Evolutionary conservation across 2,113 vertebrate genomes (phyloP), one percentile per base, ranked within the genome.

Genomic region (mouse (Mus musculus)): DNA sequence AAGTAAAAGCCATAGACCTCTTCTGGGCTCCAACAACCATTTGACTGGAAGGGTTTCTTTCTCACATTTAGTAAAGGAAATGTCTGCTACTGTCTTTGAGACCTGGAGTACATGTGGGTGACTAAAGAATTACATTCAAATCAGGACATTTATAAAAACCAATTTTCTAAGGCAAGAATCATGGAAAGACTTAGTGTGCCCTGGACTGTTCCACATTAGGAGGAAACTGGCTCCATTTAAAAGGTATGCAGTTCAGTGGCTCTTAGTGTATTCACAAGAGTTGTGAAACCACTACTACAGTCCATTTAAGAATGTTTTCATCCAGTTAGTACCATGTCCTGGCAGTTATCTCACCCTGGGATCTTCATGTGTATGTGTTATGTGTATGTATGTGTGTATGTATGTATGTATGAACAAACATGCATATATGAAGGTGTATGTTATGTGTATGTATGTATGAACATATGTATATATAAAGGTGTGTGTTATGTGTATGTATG

Each of bases 11-110:
- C 19, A 77, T 42, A 76, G 52, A 39, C 16, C 13, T 84, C 26
- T 46, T 71, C 52, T 71, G 65, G n/a, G 19, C 24, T 42, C 94
- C 3, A 85, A 7, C 81, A 77, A 59, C 24, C 67, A 9, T 76
- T 63, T 91, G 84, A 91, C 5, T 77, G 8, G 11, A 12, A 17
- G 92, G 33, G 30, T 69, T 82, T 81, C 24, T 12, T 89, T 80
- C 65, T 78, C 69, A 8, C 30, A 88, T 67, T 69, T 69, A 78
- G 67, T 96, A 94, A 94, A 77, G 63, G 42, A 89, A 80, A 75
- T 26, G 49, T 87, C 77, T 88, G 65, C 90, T 89, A 80, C 59
- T 96, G 12, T 93, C 46, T 97, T 97, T 88, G 78, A 97, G 97
- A 96, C 59, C 82, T 95, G 88, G 52, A 96, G 14, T 88, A 56